phyloP scores from a whole-genome alignment of 1,140 invertebrate genomes.

The Apis cerana region DNA sequence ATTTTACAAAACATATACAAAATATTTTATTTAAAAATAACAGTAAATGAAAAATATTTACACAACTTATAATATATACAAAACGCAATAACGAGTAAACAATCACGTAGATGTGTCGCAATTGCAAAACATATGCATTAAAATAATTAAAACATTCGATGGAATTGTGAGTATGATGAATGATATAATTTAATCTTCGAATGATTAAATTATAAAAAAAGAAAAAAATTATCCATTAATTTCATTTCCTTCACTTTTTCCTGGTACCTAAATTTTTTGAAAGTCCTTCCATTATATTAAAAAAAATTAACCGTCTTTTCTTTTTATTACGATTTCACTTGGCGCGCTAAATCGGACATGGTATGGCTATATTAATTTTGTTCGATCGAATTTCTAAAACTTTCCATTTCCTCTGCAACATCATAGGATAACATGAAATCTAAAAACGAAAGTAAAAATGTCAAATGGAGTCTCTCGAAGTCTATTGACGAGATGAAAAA shows the following conservation, averaged over 20 bases:
- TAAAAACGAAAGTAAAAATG: constrained; percentile 8
- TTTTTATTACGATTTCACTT: background rate
- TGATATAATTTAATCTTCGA: background rate
- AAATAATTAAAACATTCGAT: background rate
- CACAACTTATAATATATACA: constrained; percentile 55
- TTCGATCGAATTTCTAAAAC: background rate
- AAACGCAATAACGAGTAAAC: constrained; percentile 30
- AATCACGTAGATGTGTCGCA: constrained; percentile 36
- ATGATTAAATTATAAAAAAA: background rate
- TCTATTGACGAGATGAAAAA: too few species aligned
- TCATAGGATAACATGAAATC: background rate
- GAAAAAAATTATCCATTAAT: too few species aligned
- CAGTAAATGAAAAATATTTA: constrained; percentile 52
- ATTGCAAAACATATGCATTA: constrained; percentile 2
- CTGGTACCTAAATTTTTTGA: too few species aligned
- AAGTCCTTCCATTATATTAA: too few species aligned
- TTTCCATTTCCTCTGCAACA: background rate
- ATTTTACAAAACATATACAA: constrained; percentile 28
- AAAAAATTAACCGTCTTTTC: too few species aligned
- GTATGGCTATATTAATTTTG: background rate
- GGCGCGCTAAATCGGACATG: background rate
- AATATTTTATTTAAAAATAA: constrained; percentile 55
- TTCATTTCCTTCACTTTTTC: background rate
- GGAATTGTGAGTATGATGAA: background rate
- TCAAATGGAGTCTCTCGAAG: background rate